Base-by-base conservation (phyloP, 2,113 vertebrate genomes). In the Coreoperca whiteheadi region DNA sequence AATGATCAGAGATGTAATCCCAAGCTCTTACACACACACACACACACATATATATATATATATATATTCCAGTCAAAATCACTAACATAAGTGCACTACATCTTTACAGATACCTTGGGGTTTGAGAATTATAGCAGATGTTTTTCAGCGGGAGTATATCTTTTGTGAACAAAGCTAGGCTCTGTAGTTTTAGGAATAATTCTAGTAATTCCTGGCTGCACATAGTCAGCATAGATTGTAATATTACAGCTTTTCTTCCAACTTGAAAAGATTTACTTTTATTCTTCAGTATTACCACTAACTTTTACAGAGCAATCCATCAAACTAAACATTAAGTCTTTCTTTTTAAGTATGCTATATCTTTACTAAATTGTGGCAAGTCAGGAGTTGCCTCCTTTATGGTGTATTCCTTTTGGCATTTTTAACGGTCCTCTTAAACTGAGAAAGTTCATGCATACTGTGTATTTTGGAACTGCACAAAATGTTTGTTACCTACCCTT, bases 1-100 rank as follows among this genome's bases (percentile, higher is more conserved):
- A 79, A 88, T 25, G 71, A 88, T 70, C 41, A 69, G 15, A 65
- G 59, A 77, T 66, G 25, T 20, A 73, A 75, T 63, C 54, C 54
- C 43, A 71, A 56, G 56, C 63, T 46, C 32, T 25, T 23, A 18
- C 32, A 28, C 23, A 32, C 23, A 41, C 67, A 20, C 41, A 53
- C 65, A n/a, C 59, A 66, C 25, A 66, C 30, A 32, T 51, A 73
- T 34, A 28, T 18, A 63, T 30, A 63, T 32, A 67, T n/a, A 18
- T 6, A 23, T 28, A 46, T n/a, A 67, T 23, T 51, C 15, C 7
- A 51, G 59, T 66, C 30, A 80, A 30, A 87, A 56, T 66, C 23
- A 64, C 64, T 20, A 50, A 60, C 23, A 51, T 25, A 53, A 83
- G 73, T 75, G 32, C 8, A 30, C 39, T 66, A 43, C 63, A 77